Percentiles rank a stretch among this genome's conserved stretches.
phyloP scores from a whole-genome alignment of 2,888 invertebrate genomes.

The Blera fallax region DNA sequence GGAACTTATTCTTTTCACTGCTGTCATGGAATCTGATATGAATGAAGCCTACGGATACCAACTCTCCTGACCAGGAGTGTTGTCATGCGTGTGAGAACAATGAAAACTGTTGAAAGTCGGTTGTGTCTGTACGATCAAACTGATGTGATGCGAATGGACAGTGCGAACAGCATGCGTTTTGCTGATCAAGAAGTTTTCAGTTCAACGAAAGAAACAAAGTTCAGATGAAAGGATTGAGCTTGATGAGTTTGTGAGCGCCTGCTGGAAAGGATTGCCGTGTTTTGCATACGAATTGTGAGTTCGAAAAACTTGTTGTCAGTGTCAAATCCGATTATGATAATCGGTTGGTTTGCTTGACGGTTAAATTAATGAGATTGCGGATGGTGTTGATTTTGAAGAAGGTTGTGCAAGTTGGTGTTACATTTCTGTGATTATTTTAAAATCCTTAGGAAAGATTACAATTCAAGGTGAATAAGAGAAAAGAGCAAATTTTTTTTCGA shows the following conservation, averaged over 20 bases:
- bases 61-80: neutral
- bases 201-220: neutral
- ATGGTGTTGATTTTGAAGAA: neutral
- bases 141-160: conserved; percentile 21
- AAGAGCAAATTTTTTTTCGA: too few relatives aligned
- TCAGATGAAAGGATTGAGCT: neutral
- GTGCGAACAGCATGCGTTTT: conserved; percentile 23
- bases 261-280: neutral
- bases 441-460: too few relatives aligned
- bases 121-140: neutral
- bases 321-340: conserved; percentile 48
- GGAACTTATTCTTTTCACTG: conserved; percentile 16
- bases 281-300: conserved; percentile 23
- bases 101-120: conserved; percentile 3
- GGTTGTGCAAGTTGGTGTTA: too few relatives aligned
- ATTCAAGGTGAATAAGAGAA: too few relatives aligned
- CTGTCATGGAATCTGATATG: conserved; percentile 44
- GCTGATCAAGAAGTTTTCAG: conserved; percentile 15
- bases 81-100: conserved; percentile 41
- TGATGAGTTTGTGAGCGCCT: too few relatives aligned
- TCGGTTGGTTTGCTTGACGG: conserved; percentile 23
- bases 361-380: neutral
- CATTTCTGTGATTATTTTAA: too few relatives aligned
- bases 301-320: conserved; percentile 39
- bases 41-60: too few relatives aligned